Percentiles rank a stretch among this genome's conserved stretches.
Conservation (phyloP, 1,140 invertebrate species). For the Pogonus chalceus region DNA sequence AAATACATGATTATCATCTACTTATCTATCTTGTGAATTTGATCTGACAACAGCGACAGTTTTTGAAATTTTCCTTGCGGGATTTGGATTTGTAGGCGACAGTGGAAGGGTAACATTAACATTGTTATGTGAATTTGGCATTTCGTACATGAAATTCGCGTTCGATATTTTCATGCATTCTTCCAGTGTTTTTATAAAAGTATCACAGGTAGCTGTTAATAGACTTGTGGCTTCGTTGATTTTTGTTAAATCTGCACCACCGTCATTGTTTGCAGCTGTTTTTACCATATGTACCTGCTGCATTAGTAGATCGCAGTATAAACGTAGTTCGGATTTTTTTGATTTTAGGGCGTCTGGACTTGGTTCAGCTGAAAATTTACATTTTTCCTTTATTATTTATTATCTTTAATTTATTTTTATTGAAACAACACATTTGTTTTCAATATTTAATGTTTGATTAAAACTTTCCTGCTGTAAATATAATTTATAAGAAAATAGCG, state of each 20-base stretch:
- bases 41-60: not conserved
- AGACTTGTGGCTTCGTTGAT: constrained; percentile 65
- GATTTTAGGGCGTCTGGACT: constrained; percentile 48
- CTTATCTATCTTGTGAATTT: constrained; percentile 1
- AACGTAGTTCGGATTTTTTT: constrained; percentile 67
- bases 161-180: constrained; percentile 64
- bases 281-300: constrained; percentile 74
- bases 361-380: constrained; percentile 25
- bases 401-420: no score
- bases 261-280: constrained; percentile 46
- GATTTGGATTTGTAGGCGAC: constrained; percentile 20
- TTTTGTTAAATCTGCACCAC: constrained; percentile 56
- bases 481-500: no score
- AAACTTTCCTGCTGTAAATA: no score
- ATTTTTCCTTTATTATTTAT: no score
- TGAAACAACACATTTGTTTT: no score
- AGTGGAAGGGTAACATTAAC: constrained; percentile 31
- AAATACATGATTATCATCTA: no score
- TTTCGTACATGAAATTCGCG: constrained; percentile 38
- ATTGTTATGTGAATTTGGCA: constrained; percentile 27
- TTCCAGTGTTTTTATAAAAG: constrained; percentile 70
- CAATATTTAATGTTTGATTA: no score
- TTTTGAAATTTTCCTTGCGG: not conserved
- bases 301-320: constrained; percentile 76
- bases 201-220: constrained; percentile 69